Percentiles rank a stretch among this genome's conserved stretches.
Evolutionary conservation across 2,113 vertebrate species (phyloP).

Genomic region (Ageneiosus marmoratus): DNA sequence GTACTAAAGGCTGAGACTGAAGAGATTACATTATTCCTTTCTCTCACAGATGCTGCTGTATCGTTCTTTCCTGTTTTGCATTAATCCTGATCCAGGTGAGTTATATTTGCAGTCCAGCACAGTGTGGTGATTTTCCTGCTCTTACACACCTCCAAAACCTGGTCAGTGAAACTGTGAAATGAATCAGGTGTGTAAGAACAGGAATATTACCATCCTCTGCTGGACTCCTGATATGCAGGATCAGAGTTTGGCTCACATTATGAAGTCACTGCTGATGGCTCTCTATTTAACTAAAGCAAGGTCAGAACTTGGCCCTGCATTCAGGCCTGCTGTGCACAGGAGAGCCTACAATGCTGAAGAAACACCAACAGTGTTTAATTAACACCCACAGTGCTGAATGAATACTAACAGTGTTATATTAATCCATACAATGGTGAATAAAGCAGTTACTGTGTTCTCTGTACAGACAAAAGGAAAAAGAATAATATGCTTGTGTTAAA

Average conservation of each 20-base stretch:
- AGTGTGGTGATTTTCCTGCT: not conserved
- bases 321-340: constrained; percentile 9
- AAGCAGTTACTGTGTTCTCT: not conserved
- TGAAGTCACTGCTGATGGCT: not conserved
- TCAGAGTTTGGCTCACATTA: not conserved
- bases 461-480: not conserved
- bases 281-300: not conserved
- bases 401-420: not conserved
- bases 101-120: not conserved
- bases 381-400: not conserved
- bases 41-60: constrained; percentile 48
- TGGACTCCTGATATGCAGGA: not conserved
- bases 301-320: constrained; percentile 1
- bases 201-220: not conserved
- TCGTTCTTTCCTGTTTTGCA: not conserved
- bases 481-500: too few species aligned
- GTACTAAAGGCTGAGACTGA: constrained; percentile 23
- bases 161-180: not conserved
- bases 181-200: not conserved
- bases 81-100: not conserved
- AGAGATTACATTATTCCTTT: constrained; percentile 54
- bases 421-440: not conserved
- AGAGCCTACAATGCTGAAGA: not conserved
- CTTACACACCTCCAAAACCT: not conserved
- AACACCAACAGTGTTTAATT: constrained; percentile 19